Base-by-base conservation (phyloP, 1,140 invertebrate genomes). In the Zaprionus taronus region DNA sequence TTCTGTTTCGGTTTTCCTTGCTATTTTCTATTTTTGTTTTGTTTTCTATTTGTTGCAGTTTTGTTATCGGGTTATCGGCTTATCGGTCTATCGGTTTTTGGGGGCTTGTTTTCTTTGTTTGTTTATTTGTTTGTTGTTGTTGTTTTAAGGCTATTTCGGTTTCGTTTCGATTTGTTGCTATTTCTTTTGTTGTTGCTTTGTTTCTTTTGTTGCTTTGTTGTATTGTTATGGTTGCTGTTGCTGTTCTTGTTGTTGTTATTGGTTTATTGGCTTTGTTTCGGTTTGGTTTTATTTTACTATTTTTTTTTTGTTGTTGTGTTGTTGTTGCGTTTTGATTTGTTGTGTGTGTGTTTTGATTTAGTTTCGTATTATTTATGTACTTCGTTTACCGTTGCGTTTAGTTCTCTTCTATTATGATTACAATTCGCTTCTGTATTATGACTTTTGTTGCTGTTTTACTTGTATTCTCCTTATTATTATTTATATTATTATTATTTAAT, bases 1-100 rank as follows among this genome's bases (percentile, higher is more conserved):
- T 81, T 64, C 62, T 70, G 55, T 75, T 87, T 82, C 51, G 79
- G 80, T 77, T 87, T 78, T 83, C 58, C 72, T 81, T 77, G 55
- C 72, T 81, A 72, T 81, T 71, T 78, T 79, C 57, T 73, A 61
- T 80, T 75, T 66, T 69, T 14, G 60, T 58, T 63, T 71, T 60
- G 67, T 75, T 73, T 53, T 62, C 15, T 67, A 41, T 57, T 61
- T 66, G 61, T 58, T 72, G 38, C 58, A 66, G 58, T 82, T 62
- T 73, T 65, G 65, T 68, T 83, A 83, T 83, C 72, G 63, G 77
- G 49, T 49, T 72, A 36, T 79, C 22, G 63, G 53, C 53, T 31
- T 67, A 49, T 66, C 64, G 64, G 67, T 68, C 20, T 51, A 68
- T 68, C 58, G 66, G 56, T 24, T 83, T 75, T 75, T 28, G 28